Conservation (phyloP, 2,113 vertebrate genomes). For the Fulica atra region DNA sequence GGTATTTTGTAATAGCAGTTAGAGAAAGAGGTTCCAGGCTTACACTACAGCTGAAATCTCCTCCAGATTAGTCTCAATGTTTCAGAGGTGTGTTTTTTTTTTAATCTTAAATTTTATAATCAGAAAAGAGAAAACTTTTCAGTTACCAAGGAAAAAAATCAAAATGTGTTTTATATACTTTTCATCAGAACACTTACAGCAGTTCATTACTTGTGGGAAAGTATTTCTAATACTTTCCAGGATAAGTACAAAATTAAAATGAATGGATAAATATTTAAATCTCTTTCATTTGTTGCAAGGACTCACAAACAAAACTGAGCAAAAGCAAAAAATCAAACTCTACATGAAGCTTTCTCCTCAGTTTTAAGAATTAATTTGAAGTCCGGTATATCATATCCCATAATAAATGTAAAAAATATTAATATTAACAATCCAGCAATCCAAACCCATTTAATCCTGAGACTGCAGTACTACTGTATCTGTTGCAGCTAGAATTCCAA, state of each 20-base stretch:
- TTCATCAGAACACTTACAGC: background rate
- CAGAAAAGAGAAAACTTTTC: background rate
- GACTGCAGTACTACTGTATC: background rate
- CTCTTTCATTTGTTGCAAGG: background rate
- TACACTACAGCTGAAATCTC: background rate
- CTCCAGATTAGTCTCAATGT: background rate
- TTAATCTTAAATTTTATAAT: background rate
- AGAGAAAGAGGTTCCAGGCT: background rate
- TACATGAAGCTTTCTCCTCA: background rate
- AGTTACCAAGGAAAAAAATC: background rate
- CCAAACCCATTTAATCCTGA: background rate
- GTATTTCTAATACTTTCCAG: background rate
- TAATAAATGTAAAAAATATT: background rate
- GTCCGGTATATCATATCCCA: background rate
- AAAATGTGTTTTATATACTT: background rate
- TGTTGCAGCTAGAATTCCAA: background rate
- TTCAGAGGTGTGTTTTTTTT: background rate
- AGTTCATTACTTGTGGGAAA: background rate
- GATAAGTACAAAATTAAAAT: background rate
- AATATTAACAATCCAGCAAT: background rate
- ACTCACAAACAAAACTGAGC: background rate
- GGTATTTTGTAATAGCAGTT: slow-evolving; percentile 30
- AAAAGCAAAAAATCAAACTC: background rate
- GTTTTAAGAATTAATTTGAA: background rate
- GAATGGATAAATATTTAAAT: background rate